Evolutionary conservation across 2,113 vertebrate species (phyloP).

Genomic region (Scophthalmus maximus): DNA sequence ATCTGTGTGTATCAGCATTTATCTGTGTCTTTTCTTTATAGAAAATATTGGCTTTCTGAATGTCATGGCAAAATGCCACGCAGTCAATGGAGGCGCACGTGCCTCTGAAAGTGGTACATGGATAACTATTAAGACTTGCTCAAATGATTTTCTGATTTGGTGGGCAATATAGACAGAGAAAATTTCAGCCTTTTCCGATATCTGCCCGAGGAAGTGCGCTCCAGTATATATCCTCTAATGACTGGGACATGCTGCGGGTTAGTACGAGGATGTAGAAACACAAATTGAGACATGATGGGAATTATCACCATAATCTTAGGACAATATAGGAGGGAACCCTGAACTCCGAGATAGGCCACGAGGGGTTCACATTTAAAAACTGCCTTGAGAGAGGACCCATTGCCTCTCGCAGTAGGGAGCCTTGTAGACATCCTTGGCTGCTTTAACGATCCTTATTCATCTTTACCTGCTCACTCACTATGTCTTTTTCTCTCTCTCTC

Average conservation of each 20-base stretch:
- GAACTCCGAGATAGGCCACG: constrained; percentile 33
- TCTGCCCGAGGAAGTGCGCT: background rate
- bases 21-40: constrained; percentile 7
- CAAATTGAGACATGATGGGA: constrained; percentile 64
- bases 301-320: constrained; percentile 58
- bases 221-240: constrained; percentile 27
- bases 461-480: constrained; percentile 49
- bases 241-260: constrained; percentile 35
- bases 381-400: constrained; percentile 50
- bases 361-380: constrained; percentile 70
- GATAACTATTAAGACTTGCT: constrained; percentile 56
- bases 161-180: constrained; percentile 57
- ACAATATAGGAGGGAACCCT: constrained; percentile 39
- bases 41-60: constrained; percentile 68
- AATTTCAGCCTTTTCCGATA: constrained; percentile 65
- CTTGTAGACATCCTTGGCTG: constrained; percentile 57
- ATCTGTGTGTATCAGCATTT: too few species aligned
- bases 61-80: constrained; percentile 74
- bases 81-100: constrained; percentile 42
- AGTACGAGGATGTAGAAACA: constrained; percentile 30
- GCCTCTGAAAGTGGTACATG: constrained; percentile 33
- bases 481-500: constrained; percentile 17
- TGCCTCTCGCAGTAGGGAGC: constrained; percentile 47
- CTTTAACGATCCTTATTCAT: constrained; percentile 69
- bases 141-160: constrained; percentile 62